Evolutionary conservation across 2,797 vertebrate genomes (phyloP).

Genomic region (Scomberomorus guttatus): DNA sequence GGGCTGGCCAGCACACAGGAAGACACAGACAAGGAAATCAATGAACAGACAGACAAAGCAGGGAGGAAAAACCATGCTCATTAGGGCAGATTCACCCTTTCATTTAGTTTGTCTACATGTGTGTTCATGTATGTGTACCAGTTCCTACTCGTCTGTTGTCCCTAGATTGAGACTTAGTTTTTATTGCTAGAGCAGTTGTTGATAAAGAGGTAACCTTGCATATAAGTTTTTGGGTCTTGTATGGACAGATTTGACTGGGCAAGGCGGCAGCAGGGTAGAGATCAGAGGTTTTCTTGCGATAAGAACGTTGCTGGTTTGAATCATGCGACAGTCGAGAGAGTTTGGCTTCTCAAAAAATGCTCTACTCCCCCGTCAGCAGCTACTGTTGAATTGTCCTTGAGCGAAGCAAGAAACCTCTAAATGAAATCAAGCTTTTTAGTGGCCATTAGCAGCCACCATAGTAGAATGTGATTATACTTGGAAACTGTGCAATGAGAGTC

Average conservation of each 20-base stretch:
- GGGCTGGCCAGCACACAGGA: constrained; percentile 67
- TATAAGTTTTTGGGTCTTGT: background rate
- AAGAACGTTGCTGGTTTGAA: constrained; percentile 2
- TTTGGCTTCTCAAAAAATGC: background rate
- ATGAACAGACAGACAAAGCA: constrained; percentile 72
- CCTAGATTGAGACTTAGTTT: constrained; percentile 1
- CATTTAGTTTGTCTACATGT: constrained; percentile 26
- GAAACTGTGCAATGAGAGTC: background rate
- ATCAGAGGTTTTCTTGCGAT: constrained; percentile 8
- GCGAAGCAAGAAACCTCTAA: constrained; percentile 20
- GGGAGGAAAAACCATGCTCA: constrained; percentile 38
- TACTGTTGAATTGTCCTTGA: constrained; percentile 5
- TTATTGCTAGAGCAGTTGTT: background rate
- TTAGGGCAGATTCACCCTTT: constrained; percentile 51
- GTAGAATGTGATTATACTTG: background rate
- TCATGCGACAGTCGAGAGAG: background rate
- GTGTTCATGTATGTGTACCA: background rate
- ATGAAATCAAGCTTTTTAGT: constrained; percentile 9
- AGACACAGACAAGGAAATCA: constrained; percentile 75
- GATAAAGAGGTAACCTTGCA: background rate
- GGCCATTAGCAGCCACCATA: background rate
- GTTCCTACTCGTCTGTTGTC: background rate
- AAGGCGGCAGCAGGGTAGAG: background rate
- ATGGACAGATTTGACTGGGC: background rate
- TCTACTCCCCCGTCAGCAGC: background rate